Base-by-base conservation (phyloP, 2,797 vertebrate genomes). In the Eutrigla gurnardus region DNA sequence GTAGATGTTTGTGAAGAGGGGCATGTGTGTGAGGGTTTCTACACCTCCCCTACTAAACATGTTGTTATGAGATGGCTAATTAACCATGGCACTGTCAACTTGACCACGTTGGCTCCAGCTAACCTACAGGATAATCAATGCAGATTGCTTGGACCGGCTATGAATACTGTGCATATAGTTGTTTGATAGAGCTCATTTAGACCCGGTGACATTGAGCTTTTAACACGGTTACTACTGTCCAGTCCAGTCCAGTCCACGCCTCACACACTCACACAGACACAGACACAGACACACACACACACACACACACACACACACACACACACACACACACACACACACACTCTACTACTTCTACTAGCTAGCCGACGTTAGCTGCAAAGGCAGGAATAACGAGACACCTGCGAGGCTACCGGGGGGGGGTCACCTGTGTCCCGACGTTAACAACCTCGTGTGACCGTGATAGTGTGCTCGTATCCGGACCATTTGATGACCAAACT, bases 161-260 rank as follows among this genome's bases (percentile, higher is more conserved):
- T 9, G 25, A 4, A 8, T 9, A 17, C 11, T 11, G 25, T 45
- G 37, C 7, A 53, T 6, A 18, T 37, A 7, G 12, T n/a, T 50
- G 17, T 66, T 52, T 43, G 18, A 77, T 78, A 5, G 46, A 54
- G 74, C 46, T 37, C 39, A 87, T 50, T 7, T 35, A 66, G 6
- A 83, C 1, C 40, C 50, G 15, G 45, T 88, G 88, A 83, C 84
- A 86, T 65, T 83, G 74, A 82, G 45, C 65, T 70, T 15, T 15
- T 7, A 52, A 46, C 54, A 55, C 54, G 40, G 45, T 65, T 52
- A 36, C 43, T 45, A 47, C 15, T n/a, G n/a, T n/a, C n/a, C 25
- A 25, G 25, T 25, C 25, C 1, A 36, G 33, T 47, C 33, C 61
- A 62, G 42, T 46, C 32, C 35, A 35, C 57, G 60, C 14, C 60